phyloP scores from a whole-genome alignment of 2,888 invertebrate species.

The Drosophila rubida region DNA sequence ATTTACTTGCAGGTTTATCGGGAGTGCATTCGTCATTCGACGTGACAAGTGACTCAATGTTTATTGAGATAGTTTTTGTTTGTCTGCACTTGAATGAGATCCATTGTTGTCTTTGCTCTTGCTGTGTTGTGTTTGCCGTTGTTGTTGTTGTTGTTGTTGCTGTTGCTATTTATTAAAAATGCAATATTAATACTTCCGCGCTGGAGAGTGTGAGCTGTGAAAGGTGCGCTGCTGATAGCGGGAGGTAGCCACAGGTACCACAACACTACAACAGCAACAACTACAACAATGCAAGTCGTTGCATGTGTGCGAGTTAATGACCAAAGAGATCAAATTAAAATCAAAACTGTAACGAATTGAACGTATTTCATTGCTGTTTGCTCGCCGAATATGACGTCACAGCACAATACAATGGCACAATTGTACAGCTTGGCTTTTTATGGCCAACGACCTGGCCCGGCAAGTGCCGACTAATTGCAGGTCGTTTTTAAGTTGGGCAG shows the following conservation, averaged over 20 bases:
- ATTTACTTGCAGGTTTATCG: background rate
- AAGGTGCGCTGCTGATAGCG: slow-evolving; percentile 48
- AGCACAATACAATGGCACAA: background rate
- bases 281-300: slow-evolving; percentile 42
- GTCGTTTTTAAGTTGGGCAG: slow-evolving; percentile 7
- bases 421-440: slow-evolving; percentile 11
- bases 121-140: slow-evolving; percentile 7
- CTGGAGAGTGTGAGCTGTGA: slow-evolving; percentile 33
- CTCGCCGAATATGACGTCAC: slow-evolving; percentile 57
- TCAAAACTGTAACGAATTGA: slow-evolving; percentile 63
- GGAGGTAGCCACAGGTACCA: slow-evolving; percentile 24
- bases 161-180: slow-evolving; percentile 59
- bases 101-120: slow-evolving; percentile 46
- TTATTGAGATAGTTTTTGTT: background rate
- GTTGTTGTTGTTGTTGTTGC: slow-evolving; percentile 10
- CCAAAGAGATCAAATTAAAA: slow-evolving; percentile 46
- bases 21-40: slow-evolving; percentile 23
- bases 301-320: slow-evolving; percentile 66
- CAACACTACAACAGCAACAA: slow-evolving; percentile 19
- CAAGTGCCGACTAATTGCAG: slow-evolving; percentile 50
- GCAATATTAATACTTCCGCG: slow-evolving; percentile 73
- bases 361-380: slow-evolving; percentile 51
- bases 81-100: slow-evolving; percentile 32
- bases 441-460: slow-evolving; percentile 51
- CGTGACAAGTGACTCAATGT: background rate